Base-by-base conservation (phyloP, 2,113 vertebrate genomes). In the Anguilla rostrata region DNA sequence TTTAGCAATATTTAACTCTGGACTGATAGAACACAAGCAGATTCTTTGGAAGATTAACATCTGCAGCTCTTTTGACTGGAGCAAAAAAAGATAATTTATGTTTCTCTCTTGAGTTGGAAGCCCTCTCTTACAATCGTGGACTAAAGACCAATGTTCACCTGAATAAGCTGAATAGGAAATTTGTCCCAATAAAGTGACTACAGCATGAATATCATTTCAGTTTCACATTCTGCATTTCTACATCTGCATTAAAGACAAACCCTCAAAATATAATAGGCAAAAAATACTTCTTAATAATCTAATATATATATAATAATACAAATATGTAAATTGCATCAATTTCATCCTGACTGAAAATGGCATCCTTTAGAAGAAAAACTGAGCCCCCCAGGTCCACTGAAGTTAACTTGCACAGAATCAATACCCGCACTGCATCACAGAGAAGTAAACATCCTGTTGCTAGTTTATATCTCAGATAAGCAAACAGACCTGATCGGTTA, bases 241-340 rank as follows among this genome's bases (percentile, higher is more conserved):
- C 41, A 57, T 60, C 53, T 82, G 20, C n/a, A 87, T 63, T 85
- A 43, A 71, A 66, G 66, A 79, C 83, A 66, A 88, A 63, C 86
- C 46, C 86, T 82, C 34, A 87, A 85, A 88, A 86, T 86, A 57
- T 29, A 81, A 41, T 57, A 57, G 81, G 43, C 85, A 87, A 90
- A 88, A 2, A 84, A 43, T 84, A 49, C 80, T 83, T 46, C 88
- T 88, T 88, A 85, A 81, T 87, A 85, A 78, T 88, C 22, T 46
- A 46, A 46, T 34, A 46, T 82, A 87, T 89, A 2, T 81, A 90
- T 82, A 90, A 39, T 16, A 0, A n/a, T 88, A 91, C 2, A 91
- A 93, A 90, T 93, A 91, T 90, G 90, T 88, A 83, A 40, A 88
- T 83, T 89, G 41, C 57, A 87, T 39, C 88, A 5, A 86, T 88